A percentile compares a stretch with the other conserved stretches of the same genome.
These are phyloP conservation scores for Nysson spinosus DNA, from an alignment of 2,888 invertebrate genomes.

Conservation along the genomic window DNA sequence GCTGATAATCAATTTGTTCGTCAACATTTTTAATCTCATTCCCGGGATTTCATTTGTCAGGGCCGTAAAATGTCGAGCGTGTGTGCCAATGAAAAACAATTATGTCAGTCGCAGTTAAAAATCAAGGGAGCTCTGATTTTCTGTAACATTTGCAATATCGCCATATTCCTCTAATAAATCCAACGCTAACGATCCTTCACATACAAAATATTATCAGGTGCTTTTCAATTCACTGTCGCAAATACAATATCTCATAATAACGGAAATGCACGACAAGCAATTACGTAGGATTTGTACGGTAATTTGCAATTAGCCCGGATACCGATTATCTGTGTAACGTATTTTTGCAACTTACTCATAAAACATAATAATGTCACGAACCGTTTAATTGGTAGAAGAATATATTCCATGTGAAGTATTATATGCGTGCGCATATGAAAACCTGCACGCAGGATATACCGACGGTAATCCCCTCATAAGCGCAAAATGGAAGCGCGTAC, in stretches of 20 bases:
- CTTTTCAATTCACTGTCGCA: neutral
- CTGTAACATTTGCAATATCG: no score
- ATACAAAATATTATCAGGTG: neutral
- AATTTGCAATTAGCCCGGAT: neutral
- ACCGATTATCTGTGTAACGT: neutral
- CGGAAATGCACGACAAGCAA: neutral
- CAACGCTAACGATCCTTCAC: no score
- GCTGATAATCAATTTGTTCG: no score
- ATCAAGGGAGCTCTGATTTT: no score
- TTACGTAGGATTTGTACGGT: neutral
- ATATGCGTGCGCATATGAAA: slow-evolving; percentile 28
- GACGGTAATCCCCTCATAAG: slow-evolving; percentile 68
- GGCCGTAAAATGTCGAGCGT: no score
- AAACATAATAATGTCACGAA: slow-evolving; percentile 17
- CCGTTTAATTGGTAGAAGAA: slow-evolving; percentile 32
- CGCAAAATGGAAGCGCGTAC: slow-evolving; percentile 66
- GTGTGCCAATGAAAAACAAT: no score
- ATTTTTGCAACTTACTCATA: neutral
- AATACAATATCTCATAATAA: neutral
- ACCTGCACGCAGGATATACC: slow-evolving; percentile 47
- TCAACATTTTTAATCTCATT: no score
- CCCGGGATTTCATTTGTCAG: no score
- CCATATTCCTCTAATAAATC: no score
- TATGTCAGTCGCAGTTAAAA: no score
- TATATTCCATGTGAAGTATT: neutral